These are phyloP conservation scores for Premnoplex brunnescens DNA, from an alignment of 2,797 vertebrate species.

Conservation along the genomic window DNA sequence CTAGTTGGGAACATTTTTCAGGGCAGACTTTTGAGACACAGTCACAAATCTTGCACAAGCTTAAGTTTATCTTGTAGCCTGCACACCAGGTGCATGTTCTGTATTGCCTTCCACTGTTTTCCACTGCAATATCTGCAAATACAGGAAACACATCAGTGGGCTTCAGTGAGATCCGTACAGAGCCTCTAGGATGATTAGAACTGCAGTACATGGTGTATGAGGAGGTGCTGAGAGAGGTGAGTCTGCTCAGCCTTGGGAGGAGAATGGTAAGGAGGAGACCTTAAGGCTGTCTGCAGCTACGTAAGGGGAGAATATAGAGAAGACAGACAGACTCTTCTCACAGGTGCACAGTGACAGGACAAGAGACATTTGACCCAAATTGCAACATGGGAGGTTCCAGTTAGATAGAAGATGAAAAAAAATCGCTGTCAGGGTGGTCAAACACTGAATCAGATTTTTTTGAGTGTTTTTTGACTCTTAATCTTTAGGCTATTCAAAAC, in stretches of 20 bases:
- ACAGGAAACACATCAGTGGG: background rate
- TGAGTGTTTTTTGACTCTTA: background rate
- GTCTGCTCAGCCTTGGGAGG: background rate
- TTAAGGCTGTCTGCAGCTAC: background rate
- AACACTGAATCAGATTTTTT: background rate
- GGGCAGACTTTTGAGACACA: background rate
- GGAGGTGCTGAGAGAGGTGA: background rate
- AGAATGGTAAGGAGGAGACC: background rate
- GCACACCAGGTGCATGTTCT: background rate
- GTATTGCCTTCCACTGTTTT: background rate
- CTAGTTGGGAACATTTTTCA: background rate
- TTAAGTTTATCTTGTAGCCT: background rate
- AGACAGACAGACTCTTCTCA: background rate
- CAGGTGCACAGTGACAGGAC: background rate
- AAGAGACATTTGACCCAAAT: background rate
- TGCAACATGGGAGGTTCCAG: background rate
- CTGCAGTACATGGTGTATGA: background rate
- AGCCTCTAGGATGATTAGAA: background rate
- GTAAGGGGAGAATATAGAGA: background rate
- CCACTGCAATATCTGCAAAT: background rate
- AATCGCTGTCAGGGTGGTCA: background rate
- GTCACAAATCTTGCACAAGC: background rate
- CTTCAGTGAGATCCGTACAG: background rate
- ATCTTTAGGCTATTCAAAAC: background rate
- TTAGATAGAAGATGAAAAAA: too few relatives aligned